Conservation (phyloP, 2,888 invertebrate species). For the Calliphora vomitoria region DNA sequence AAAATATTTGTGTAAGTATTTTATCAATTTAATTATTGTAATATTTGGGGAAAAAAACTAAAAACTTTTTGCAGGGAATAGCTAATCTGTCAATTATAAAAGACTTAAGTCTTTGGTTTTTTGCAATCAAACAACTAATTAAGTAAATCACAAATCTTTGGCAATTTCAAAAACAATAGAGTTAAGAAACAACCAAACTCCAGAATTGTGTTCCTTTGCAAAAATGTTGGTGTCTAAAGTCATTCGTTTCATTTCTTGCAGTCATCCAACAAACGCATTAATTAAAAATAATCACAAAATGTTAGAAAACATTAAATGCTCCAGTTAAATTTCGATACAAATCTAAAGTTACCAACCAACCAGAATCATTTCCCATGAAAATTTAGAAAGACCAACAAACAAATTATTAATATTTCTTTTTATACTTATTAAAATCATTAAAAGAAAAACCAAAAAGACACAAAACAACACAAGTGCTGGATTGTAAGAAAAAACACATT, state of each 20-base stretch:
- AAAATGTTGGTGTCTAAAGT: constrained; percentile 21
- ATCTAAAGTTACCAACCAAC: constrained; percentile 41
- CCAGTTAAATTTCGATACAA: constrained; percentile 43
- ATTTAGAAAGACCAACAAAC: constrained; percentile 61
- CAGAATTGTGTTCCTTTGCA: not conserved
- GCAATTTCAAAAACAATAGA: no score
- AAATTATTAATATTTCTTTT: constrained; percentile 57
- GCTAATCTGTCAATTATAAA: no score
- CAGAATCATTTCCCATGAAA: constrained; percentile 67
- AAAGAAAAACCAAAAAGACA: constrained; percentile 15
- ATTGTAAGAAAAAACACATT: constrained; percentile 20
- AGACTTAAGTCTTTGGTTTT: no score
- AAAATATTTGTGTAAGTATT: no score
- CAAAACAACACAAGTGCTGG: constrained; percentile 34
- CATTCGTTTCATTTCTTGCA: constrained; percentile 14
- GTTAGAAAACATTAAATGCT: constrained; percentile 56
- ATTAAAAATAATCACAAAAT: constrained; percentile 44
- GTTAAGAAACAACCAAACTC: not conserved
- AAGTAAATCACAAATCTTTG: no score
- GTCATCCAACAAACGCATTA: constrained; percentile 1
- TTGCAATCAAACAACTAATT: no score
- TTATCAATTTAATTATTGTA: no score
- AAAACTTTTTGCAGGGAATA: no score
- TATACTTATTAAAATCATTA: constrained; percentile 40
- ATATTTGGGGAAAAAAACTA: no score